Conservation (phyloP, 2,113 vertebrate genomes). For the Carassius carassius region DNA sequence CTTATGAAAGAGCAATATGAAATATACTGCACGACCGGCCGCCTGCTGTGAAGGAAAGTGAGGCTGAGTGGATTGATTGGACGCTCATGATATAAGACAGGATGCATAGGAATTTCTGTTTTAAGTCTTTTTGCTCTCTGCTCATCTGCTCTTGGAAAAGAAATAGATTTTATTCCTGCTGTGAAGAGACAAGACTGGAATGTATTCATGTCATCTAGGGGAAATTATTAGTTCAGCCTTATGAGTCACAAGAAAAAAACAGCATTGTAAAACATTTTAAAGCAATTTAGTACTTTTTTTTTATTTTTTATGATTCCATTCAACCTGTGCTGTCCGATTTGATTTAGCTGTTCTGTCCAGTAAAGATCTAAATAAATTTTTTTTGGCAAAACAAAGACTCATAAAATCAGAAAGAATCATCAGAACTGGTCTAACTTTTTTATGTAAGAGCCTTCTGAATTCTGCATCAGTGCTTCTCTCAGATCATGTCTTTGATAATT, state of each 20-base stretch:
- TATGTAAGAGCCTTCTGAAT: too few relatives aligned
- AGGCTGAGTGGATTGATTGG: constrained; percentile 22
- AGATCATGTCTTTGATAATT: too few relatives aligned
- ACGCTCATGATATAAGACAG: constrained; percentile 39
- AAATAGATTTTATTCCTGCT: constrained; percentile 12
- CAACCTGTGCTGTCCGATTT: background rate
- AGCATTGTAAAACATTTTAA: constrained; percentile 9
- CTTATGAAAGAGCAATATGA: constrained; percentile 46
- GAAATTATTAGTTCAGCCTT: constrained; percentile 22
- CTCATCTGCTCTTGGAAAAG: constrained; percentile 4
- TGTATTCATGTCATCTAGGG: background rate
- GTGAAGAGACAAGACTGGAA: constrained; percentile 11
- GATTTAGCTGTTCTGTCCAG: too few relatives aligned
- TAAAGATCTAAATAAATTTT: too few relatives aligned
- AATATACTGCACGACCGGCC: background rate
- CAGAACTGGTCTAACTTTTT: too few relatives aligned
- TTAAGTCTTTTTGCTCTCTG: background rate
- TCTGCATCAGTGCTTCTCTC: too few relatives aligned
- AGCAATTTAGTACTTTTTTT: background rate
- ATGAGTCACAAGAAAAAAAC: background rate
- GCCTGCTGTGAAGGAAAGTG: background rate
- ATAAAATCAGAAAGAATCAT: too few relatives aligned
- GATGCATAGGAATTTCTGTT: constrained; percentile 21
- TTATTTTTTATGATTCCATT: background rate
- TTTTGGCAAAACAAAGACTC: too few relatives aligned